Evolutionary conservation across 2,113 vertebrate genomes (phyloP).

Genomic region (Ptyas mucosa): DNA sequence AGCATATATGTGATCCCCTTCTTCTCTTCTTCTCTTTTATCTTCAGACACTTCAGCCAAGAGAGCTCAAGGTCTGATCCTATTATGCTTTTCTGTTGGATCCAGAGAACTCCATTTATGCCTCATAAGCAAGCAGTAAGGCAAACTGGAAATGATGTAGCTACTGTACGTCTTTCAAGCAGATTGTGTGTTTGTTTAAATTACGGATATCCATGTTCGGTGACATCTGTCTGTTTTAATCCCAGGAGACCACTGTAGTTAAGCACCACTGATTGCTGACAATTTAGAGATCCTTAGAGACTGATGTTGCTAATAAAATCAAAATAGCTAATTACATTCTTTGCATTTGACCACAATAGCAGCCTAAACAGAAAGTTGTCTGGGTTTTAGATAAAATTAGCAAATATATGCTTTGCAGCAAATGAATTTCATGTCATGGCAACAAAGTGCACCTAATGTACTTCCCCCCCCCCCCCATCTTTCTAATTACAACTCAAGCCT

Average conservation of each 20-base stretch:
- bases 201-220: not conserved
- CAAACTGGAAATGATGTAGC: not conserved
- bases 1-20: not conserved
- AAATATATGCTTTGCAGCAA: not conserved
- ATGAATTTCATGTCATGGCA: not conserved
- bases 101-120: not conserved
- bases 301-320: constrained; percentile 17
- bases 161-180: not conserved
- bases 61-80: not conserved
- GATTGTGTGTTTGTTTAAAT: not conserved
- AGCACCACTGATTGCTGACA: constrained; percentile 9
- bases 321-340: constrained; percentile 2
- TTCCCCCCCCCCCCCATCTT: not conserved
- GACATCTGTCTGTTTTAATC: not conserved
- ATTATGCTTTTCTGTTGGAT: not conserved
- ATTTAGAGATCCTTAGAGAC: not conserved
- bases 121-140: not conserved
- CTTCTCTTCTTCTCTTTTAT: not conserved
- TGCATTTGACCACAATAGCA: constrained; percentile 1
- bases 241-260: not conserved
- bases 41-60: not conserved
- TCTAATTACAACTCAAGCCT: not conserved
- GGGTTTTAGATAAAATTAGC: not conserved
- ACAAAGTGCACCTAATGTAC: not conserved
- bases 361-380: not conserved